Evolutionary conservation across 2,113 vertebrate genomes (phyloP), one percentile per base, ranked within the genome.

Genomic region (Lepus americanus): DNA sequence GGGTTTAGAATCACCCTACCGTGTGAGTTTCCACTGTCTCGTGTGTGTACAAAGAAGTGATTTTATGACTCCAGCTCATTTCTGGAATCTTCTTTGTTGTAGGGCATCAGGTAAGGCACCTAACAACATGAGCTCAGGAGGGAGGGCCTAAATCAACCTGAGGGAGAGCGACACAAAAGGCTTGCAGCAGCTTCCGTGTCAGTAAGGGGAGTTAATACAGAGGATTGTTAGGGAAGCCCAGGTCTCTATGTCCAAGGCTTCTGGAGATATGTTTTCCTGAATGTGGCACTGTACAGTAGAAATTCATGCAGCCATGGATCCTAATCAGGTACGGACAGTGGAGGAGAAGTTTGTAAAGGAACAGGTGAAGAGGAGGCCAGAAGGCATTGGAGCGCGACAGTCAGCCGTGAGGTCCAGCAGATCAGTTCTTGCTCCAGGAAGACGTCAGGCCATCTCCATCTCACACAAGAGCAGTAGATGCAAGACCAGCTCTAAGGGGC

Each of bases 391-490:
- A 17, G 22, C 25, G 39, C 61, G 12, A n/a, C 2, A 59, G 9
- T 44, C 63, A 69, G 2, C 27, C 25, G 16, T 13, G 22, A 44
- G 20, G 20, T 64, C 33, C 33, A 66, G 44, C 0, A 39, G 33
- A 4, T 74, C 53, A 69, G 59, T 67, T 44, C 0, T 27, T 23
- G 16, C 14, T 25, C 20, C 31, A 16, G 22, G 33, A 25, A 86
- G 44, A 27, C 0, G 0, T 10, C 2, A 6, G 11, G 49, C 2
- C n/a, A 51, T 53, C 55, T 79, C 23, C 31, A 7, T 17, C 29
- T 66, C 61, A 29, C 9, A 25, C 0, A 36, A 31, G 36, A 73
- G 11, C 19, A 27, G 74, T 0, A 20, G 12, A 1, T 6, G 14
- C 25, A 31, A 67, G 49, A 9, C 3, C 7, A 9, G 36, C 66